These are phyloP conservation scores for Cossypha niveicapilla DNA, from an alignment of 2,797 vertebrate species.

Conservation along the genomic window DNA sequence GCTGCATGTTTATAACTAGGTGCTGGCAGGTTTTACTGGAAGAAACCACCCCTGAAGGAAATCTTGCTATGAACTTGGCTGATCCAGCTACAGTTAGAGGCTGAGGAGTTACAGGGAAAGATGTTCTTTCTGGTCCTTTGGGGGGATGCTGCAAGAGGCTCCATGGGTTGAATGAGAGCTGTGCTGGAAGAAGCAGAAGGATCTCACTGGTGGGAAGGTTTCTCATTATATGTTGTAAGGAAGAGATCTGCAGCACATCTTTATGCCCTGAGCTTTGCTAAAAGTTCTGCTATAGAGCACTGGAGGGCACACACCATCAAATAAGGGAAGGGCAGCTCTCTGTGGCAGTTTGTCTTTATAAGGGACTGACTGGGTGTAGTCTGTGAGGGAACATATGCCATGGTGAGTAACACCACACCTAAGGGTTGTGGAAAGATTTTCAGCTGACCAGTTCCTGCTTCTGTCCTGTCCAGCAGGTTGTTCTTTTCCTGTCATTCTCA, in stretches of 20 bases:
- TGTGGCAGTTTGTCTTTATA: neutral
- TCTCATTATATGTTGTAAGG: neutral
- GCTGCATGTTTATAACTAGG: neutral
- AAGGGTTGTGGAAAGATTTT: neutral
- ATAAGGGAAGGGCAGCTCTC: neutral
- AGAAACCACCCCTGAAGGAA: neutral
- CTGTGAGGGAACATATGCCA: neutral
- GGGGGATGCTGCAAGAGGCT: neutral
- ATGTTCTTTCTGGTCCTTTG: neutral
- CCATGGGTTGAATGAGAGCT: neutral
- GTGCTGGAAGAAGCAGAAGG: neutral
- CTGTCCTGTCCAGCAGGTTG: neutral
- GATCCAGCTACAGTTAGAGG: neutral
- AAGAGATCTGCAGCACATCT: neutral
- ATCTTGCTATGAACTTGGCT: neutral
- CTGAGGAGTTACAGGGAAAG: neutral
- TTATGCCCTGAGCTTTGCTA: neutral
- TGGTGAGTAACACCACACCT: neutral
- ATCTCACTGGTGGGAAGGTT: neutral
- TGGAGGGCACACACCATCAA: neutral
- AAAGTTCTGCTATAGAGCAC: neutral
- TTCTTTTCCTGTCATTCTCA: neutral
- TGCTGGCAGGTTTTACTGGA: neutral
- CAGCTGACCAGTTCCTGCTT: neutral
- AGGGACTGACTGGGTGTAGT: neutral